Percentiles rank a stretch among this genome's conserved stretches.
Conservation (phyloP, 2,797 vertebrate species). For the Allobates femoralis region DNA sequence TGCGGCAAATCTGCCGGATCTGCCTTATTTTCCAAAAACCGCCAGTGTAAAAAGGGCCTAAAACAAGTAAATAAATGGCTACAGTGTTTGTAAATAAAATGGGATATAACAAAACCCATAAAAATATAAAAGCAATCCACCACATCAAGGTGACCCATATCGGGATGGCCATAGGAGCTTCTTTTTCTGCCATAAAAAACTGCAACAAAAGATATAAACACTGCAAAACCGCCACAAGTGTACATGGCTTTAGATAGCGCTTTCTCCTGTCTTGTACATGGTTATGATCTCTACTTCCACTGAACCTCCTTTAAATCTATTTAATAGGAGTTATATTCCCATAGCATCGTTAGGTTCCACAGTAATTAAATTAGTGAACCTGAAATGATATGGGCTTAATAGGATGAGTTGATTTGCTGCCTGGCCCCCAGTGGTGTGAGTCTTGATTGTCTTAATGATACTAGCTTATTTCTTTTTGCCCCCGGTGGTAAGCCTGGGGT, state of each 20-base stretch:
- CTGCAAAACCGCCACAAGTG: no score
- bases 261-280: neutral
- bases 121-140: no score
- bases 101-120: no score
- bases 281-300: neutral
- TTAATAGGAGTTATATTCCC: neutral
- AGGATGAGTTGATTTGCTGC: slow-evolving; percentile 23
- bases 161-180: no score
- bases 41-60: no score
- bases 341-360: neutral
- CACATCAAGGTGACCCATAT: no score
- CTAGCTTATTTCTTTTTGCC: slow-evolving; percentile 19
- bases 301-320: neutral
- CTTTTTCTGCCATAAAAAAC: no score
- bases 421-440: neutral
- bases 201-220: no score
- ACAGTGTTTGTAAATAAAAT: no score
- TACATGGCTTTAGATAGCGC: neutral
- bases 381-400: slow-evolving; percentile 20
- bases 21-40: no score
- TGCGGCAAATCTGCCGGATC: no score
- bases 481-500: slow-evolving; percentile 20
- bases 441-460: slow-evolving; percentile 31
- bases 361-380: slow-evolving; percentile 27
- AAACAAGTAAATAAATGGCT: no score